Conservation (phyloP, 2,797 vertebrate species). For the Liparis tanakae region DNA sequence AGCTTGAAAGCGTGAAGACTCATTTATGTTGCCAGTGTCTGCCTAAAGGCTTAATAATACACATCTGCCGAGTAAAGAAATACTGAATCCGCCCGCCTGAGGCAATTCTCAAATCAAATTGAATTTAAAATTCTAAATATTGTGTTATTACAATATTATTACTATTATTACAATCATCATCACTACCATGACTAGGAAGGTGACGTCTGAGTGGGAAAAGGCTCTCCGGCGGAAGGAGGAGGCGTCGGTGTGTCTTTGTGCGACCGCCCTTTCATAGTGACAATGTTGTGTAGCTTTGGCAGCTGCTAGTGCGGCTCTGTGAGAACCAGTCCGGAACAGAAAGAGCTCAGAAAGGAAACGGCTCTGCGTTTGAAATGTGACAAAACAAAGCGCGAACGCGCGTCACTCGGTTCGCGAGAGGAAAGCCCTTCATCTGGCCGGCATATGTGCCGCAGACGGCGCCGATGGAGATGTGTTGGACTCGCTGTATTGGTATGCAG, state of each 20-base stretch:
- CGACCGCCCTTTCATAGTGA: conserved; percentile 43
- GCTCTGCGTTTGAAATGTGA: conserved; percentile 50
- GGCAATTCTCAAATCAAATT: too few relatives aligned
- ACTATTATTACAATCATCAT: too few relatives aligned
- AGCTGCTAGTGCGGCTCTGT: conserved; percentile 53
- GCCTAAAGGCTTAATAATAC: conserved; percentile 14
- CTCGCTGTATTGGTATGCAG: conserved; percentile 43
- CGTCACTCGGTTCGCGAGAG: conserved; percentile 47
- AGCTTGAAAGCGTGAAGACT: conserved; percentile 8
- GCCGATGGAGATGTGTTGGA: conserved; percentile 47
- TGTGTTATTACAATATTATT: too few relatives aligned
- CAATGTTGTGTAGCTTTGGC: conserved; percentile 30
- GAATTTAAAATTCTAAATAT: too few relatives aligned
- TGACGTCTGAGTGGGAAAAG: conserved; percentile 23
- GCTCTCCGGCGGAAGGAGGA: conserved; percentile 22
- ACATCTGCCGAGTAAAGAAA: background rate
- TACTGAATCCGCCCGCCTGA: background rate
- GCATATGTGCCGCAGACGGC: conserved; percentile 42
- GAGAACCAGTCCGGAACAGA: conserved; percentile 65
- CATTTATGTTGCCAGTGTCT: background rate
- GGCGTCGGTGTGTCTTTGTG: conserved; percentile 36
- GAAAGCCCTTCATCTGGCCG: conserved; percentile 39
- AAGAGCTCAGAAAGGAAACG: conserved; percentile 51
- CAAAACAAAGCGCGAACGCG: conserved; percentile 15
- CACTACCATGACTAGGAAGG: background rate